Evolutionary conservation across 2,888 invertebrate species (phyloP).

Genomic region (Hydrotaea cyrtoneurina): DNA sequence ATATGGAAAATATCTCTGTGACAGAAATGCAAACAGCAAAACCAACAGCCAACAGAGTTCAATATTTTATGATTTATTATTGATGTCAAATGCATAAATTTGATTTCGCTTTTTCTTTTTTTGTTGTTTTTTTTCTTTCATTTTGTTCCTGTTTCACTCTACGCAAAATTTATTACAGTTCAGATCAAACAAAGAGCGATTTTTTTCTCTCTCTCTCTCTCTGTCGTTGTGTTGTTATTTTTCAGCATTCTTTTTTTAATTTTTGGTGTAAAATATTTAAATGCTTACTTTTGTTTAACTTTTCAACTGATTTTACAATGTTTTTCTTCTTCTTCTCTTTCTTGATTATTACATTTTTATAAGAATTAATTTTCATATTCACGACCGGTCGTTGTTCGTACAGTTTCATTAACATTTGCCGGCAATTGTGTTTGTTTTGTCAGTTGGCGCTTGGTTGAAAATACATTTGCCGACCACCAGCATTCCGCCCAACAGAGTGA

Average conservation of each 20-base stretch:
- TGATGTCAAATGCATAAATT: constrained; percentile 62
- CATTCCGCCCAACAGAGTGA: too few species aligned
- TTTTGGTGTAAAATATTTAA: background rate
- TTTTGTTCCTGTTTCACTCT: too few species aligned
- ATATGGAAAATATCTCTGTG: constrained; percentile 15
- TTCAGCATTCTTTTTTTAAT: background rate
- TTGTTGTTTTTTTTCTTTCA: background rate
- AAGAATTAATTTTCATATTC: too few species aligned
- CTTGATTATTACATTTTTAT: too few species aligned
- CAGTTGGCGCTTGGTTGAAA: too few species aligned
- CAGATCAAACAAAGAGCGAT: constrained; percentile 13
- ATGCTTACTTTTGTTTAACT: background rate
- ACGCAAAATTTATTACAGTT: constrained; percentile 22
- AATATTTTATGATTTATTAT: constrained; percentile 62
- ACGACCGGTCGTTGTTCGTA: too few species aligned
- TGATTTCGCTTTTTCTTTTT: constrained; percentile 48
- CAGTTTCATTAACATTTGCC: too few species aligned
- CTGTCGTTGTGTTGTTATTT: background rate
- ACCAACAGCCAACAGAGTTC: background rate
- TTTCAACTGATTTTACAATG: too few species aligned
- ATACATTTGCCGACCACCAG: too few species aligned
- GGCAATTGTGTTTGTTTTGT: too few species aligned
- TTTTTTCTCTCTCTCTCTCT: background rate
- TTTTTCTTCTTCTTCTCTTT: too few species aligned
- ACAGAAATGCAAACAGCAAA: background rate